Evolutionary conservation across 2,113 vertebrate genomes (phyloP), one percentile per base, ranked within the genome.

Genomic region (Larimichthys crocea): DNA sequence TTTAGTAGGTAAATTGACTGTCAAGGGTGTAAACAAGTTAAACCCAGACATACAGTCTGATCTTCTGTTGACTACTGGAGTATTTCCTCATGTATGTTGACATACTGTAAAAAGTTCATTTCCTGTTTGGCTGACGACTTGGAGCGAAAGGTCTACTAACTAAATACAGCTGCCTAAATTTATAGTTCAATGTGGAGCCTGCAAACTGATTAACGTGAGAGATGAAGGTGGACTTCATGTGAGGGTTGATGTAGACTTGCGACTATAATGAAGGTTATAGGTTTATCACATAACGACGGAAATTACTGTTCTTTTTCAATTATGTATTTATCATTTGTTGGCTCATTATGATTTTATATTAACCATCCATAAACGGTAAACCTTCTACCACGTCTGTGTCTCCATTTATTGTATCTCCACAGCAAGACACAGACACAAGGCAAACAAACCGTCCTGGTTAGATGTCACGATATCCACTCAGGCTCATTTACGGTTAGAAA

Each of bases 261-360:
- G 53, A 52, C 14, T 63, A 29, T 61, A 53, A 67, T 67, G 55
- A 79, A 10, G 53, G 66, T 63, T 83, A 85, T 83, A 90, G 15
- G 16, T 82, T 82, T 88, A 90, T 80, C 22, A 10, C 40, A 55
- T 52, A 10, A 48, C 76, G 84, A 67, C 50, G 86, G 91, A 93
- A 90, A 93, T 93, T 79, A 87, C 55, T 64, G n/a, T 55, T 60
- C 26, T 80, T 53, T 67, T 79, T 80, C 24, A 87, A 65, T 87
- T 52, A 20, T 67, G 68, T 76, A 67, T 84, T 84, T 65, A 66
- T 74, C 59, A 64, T 85, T 76, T 73, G 16, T 16, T 63, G 55
- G 57, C 12, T 68, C 48, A 29, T 79, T 68, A 69, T 46, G 20
- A 61, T 40, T 31, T 50, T 3, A 40, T 17, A 62, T 56, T 48